Percentiles rank a stretch among this genome's conserved stretches.
Evolutionary conservation across 2,797 vertebrate species (phyloP).

Genomic region (Lepus townsendii): DNA sequence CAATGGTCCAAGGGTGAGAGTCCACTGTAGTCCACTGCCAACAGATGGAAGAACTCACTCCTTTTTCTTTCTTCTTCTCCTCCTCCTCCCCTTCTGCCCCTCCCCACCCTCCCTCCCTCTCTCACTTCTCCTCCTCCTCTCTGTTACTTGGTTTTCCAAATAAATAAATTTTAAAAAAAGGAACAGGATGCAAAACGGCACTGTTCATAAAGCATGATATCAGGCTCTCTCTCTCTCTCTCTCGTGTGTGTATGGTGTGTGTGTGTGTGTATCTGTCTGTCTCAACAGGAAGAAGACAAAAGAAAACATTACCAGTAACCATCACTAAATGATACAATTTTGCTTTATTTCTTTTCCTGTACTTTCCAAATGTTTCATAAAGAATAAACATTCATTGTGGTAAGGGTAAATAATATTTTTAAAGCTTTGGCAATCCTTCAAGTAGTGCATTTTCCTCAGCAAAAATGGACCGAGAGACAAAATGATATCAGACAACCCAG

Average conservation of each 20-base stretch:
- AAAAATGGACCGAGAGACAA: not conserved
- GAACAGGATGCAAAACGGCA: no score
- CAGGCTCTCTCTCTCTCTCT: no score
- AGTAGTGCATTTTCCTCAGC: not conserved
- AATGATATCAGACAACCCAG: not conserved
- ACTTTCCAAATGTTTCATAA: conserved; percentile 17
- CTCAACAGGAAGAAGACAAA: not conserved
- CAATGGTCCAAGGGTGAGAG: no score
- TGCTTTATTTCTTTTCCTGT: not conserved
- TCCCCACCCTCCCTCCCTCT: no score
- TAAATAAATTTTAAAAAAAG: no score
- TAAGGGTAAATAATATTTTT: not conserved
- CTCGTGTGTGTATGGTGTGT: not conserved
- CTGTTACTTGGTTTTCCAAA: no score
- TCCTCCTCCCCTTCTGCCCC: no score
- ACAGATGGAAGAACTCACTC: no score
- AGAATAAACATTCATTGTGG: not conserved
- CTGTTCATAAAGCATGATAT: not conserved
- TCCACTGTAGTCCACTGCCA: no score
- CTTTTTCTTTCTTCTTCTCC: no score
- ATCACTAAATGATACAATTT: not conserved
- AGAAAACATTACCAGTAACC: not conserved
- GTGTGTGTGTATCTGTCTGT: not conserved
- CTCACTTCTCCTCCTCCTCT: no score
- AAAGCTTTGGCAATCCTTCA: not conserved